Conservation (phyloP, 2,888 invertebrate species). For the Melanophora roralis region DNA sequence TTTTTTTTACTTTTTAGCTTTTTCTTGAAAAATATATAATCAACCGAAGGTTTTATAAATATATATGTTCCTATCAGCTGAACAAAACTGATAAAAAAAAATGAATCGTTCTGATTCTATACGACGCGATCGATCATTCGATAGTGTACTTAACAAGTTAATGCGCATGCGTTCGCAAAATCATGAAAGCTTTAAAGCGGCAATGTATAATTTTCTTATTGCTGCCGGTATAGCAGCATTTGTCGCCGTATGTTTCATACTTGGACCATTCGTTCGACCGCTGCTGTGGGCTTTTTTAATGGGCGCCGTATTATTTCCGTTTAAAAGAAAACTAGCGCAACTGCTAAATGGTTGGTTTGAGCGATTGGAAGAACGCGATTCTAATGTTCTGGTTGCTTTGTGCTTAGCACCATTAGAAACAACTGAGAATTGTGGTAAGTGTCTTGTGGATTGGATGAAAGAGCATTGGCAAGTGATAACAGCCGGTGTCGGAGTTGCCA, state of each 20-base stretch:
- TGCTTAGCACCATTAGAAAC: slow-evolving; percentile 85
- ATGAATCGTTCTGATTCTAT: slow-evolving; percentile 74
- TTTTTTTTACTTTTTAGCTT: no score
- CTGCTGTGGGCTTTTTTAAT: slow-evolving; percentile 96
- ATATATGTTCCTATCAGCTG: no score
- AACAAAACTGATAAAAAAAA: not conserved
- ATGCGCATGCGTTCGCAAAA: slow-evolving; percentile 74
- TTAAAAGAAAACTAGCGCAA: slow-evolving; percentile 89
- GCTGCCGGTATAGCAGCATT: slow-evolving; percentile 75
- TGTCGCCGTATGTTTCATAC: slow-evolving; percentile 86
- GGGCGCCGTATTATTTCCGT: slow-evolving; percentile 98
- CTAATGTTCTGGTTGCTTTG: slow-evolving; percentile 81
- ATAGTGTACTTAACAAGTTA: slow-evolving; percentile 75
- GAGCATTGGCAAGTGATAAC: slow-evolving; percentile 82
- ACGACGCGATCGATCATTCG: slow-evolving; percentile 75
- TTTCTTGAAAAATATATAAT: no score
- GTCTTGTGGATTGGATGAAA: slow-evolving; percentile 84
- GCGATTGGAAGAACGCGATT: slow-evolving; percentile 82
- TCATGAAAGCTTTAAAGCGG: slow-evolving; percentile 75
- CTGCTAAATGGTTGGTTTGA: slow-evolving; percentile 88
- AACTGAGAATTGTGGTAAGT: slow-evolving; percentile 85
- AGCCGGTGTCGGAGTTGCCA: slow-evolving; percentile 74
- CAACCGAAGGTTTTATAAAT: no score
- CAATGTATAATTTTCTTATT: slow-evolving; percentile 76
- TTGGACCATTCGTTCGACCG: slow-evolving; percentile 95